These are phyloP conservation scores for Campylorhamphus procurvoides DNA, from an alignment of 2,113 vertebrate genomes.

Conservation along the genomic window DNA sequence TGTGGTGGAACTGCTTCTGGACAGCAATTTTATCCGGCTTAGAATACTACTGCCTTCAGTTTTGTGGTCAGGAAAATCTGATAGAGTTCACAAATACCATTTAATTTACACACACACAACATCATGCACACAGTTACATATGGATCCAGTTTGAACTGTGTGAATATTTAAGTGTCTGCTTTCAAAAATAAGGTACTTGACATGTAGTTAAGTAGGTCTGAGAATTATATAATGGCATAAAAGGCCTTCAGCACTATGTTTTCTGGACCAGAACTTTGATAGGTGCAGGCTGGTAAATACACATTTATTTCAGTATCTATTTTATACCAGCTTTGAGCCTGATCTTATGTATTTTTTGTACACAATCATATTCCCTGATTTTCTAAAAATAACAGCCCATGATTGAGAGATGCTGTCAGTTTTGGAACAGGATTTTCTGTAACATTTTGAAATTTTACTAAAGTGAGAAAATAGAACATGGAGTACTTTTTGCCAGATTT, in stretches of 20 bases:
- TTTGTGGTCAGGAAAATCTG: background rate
- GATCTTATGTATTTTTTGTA: background rate
- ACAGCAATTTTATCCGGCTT: background rate
- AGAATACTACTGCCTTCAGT: background rate
- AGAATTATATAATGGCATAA: background rate
- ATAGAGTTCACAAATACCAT: background rate
- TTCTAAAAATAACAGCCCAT: background rate
- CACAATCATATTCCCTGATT: background rate
- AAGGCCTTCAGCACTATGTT: background rate
- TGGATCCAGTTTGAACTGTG: background rate
- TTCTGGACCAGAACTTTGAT: background rate
- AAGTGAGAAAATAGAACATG: constrained; percentile 3
- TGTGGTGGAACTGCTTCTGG: background rate
- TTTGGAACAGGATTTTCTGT: background rate
- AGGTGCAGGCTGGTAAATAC: background rate
- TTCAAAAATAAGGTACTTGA: background rate
- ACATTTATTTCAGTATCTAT: background rate
- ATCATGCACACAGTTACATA: background rate
- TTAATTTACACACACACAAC: background rate
- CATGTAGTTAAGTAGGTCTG: background rate
- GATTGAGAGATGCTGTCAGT: background rate
- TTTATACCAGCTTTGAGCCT: background rate
- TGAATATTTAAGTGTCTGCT: background rate
- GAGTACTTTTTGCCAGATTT: constrained; percentile 19
- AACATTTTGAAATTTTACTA: constrained; percentile 19